These are phyloP conservation scores for Tenthredo mesomela DNA, from an alignment of 2,888 invertebrate species.

Conservation along the genomic window DNA sequence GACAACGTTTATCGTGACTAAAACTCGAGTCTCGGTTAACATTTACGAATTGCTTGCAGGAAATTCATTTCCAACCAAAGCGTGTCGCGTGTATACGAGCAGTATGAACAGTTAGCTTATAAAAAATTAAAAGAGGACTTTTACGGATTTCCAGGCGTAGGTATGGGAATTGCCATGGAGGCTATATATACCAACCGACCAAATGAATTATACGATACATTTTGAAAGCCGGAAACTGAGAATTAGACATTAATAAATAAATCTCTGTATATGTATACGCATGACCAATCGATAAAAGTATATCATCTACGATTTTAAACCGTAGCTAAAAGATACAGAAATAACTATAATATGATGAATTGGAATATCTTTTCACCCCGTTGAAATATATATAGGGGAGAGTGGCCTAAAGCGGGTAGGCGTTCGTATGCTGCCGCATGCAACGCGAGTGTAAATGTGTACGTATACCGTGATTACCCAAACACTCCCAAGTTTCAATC, in stretches of 20 bases:
- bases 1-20: not conserved
- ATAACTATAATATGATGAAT: not conserved
- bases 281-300: not conserved
- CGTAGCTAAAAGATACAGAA: not conserved
- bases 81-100: not conserved
- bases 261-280: not conserved
- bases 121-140: constrained; percentile 19
- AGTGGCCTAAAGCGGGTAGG: too few relatives aligned
- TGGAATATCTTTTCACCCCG: not conserved
- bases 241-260: not conserved
- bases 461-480: too few relatives aligned
- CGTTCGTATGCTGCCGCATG: too few relatives aligned
- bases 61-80: not conserved
- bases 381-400: not conserved
- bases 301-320: not conserved
- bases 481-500: too few relatives aligned
- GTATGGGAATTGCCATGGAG: not conserved
- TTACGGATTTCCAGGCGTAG: constrained; percentile 2
- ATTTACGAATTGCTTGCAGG: not conserved
- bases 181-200: not conserved
- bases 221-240: not conserved
- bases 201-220: constrained; percentile 16
- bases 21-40: not conserved
- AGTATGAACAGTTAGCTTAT: constrained; percentile 8
- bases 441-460: too few relatives aligned